Evolutionary conservation across 2,113 vertebrate genomes (phyloP), one percentile per base, ranked within the genome.

Genomic region (Aegotheles bennettii): DNA sequence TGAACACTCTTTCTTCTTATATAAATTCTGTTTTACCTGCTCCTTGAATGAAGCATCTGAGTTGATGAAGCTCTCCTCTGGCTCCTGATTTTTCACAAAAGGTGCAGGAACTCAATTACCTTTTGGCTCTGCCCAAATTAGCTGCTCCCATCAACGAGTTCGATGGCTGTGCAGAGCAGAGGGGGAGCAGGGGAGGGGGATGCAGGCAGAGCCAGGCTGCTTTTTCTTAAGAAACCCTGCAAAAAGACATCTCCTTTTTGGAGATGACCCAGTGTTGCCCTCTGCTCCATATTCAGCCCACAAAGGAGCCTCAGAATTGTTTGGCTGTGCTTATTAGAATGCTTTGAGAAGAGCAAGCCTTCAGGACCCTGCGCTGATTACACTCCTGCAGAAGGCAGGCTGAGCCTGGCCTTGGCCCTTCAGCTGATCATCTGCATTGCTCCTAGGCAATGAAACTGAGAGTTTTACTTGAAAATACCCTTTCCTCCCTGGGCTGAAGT

Each of bases 131-230:
- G 10, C 54, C 57, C 67, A 83, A 6, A 88, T 76, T 65, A 14
- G 6, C 48, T 90, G 75, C 83, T 85, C 35, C 78, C 60, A 9
- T 48, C 57, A 31, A 23, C 0, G 8, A 60, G 61, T 63, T 93
- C 47, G 50, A 0, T 0, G 2, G 4, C 35, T 65, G 28, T 45
- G 70, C 0, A 5, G 82, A 70, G 60, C 64, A 90, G 78, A n/a
- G 60, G 57, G 56, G 25, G 57, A 67, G 65, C 23, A 78, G 35
- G 14, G 42, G 35, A 85, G n/a, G 35, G 45, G 53, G 45, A 25
- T n/a, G 47, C 23, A 28, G 71, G 67, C 57, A 79, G 71, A 59
- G 35, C 61, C n/a, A 26, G 21, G 65, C 57, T 90, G 70, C 8
- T 88, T 64, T 73, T 73, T 20, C 67, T 40, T 7, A 73, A 36